Evolutionary conservation across 2,797 vertebrate genomes (phyloP).

Genomic region (Anniella stebbinsi): DNA sequence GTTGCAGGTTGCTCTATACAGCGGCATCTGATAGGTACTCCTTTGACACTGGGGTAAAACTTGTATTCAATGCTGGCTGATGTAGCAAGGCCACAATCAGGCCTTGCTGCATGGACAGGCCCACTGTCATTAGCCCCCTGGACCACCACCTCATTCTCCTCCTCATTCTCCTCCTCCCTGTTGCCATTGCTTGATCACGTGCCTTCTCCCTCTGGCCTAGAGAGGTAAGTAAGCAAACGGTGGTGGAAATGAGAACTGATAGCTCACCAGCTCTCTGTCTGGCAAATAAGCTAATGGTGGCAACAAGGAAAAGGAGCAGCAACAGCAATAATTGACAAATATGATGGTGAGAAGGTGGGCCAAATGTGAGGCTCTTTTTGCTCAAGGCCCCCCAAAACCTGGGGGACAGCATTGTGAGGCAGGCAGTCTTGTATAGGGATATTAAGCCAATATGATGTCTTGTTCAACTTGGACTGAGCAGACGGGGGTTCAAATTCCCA

Average conservation of each 20-base stretch:
- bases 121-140: background rate
- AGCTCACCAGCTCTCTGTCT: background rate
- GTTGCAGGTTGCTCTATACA: constrained; percentile 29
- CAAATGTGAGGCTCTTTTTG: background rate
- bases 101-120: background rate
- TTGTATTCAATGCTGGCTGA: background rate
- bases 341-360: background rate
- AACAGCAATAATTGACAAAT: background rate
- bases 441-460: background rate
- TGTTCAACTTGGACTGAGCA: background rate
- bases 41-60: background rate
- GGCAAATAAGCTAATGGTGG: background rate
- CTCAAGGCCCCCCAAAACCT: background rate
- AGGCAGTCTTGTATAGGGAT: background rate
- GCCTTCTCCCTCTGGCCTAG: background rate
- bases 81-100: background rate
- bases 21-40: background rate
- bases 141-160: background rate
- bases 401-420: background rate
- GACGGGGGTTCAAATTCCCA: background rate
- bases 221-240: background rate
- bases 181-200: background rate
- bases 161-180: background rate
- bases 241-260: background rate
- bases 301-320: background rate